Conservation (phyloP, 2,113 vertebrate genomes). For the Saimiri boliviensis region DNA sequence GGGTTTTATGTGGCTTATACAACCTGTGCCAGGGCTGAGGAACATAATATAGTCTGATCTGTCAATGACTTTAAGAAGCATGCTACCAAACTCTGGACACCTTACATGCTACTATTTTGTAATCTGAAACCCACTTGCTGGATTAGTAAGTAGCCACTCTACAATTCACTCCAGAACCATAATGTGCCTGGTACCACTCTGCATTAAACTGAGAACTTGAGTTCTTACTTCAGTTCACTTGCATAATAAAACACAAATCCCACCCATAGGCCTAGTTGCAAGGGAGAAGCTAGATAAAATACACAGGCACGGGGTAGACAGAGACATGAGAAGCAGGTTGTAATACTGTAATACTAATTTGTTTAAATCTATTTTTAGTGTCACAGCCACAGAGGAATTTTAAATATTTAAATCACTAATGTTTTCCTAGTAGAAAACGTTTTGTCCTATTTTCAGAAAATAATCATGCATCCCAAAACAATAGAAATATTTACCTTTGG, state of each 20-base stretch:
- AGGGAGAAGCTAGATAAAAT: background rate
- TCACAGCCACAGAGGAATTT: background rate
- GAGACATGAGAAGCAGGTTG: background rate
- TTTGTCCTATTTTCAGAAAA: background rate
- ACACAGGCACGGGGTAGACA: background rate
- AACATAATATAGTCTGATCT: background rate
- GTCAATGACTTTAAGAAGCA: background rate
- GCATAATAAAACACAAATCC: background rate
- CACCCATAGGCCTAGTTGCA: background rate
- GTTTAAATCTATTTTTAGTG: slow-evolving; percentile 9
- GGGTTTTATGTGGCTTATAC: background rate
- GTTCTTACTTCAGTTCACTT: background rate
- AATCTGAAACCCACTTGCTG: background rate
- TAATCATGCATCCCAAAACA: background rate
- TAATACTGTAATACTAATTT: background rate
- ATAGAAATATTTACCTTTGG: background rate
- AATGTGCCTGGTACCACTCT: background rate
- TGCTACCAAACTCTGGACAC: background rate
- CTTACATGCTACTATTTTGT: background rate
- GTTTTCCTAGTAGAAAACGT: background rate
- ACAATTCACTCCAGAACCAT: background rate
- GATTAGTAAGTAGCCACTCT: background rate
- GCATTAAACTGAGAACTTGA: background rate
- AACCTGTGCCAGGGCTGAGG: background rate
- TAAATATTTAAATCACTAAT: slow-evolving; percentile 18